phyloP scores from a whole-genome alignment of 2,888 invertebrate genomes.

The Phoenoteleia sp. region DNA sequence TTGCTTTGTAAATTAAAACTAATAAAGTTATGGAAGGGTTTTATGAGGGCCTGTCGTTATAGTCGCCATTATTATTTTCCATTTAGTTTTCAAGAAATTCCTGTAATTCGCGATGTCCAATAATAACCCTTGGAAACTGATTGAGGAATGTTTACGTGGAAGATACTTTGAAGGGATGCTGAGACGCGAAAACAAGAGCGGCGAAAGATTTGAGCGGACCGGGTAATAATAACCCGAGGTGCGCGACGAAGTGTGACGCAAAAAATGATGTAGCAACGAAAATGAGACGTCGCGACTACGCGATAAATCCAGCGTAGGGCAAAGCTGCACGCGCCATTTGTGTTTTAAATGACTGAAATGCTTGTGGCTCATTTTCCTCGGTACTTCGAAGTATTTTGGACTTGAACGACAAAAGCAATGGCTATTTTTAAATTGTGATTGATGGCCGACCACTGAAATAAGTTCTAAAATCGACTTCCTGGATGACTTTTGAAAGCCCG shows the following conservation, averaged over 20 bases:
- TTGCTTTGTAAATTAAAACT: conserved; percentile 37
- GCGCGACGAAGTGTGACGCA: conserved; percentile 5
- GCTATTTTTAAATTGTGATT: conserved; percentile 28
- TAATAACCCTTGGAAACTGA: too few species aligned
- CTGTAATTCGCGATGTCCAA: too few species aligned
- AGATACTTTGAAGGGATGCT: too few species aligned
- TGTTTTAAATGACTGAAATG: conserved; percentile 38
- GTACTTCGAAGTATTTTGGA: conserved; percentile 37
- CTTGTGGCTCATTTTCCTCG: conserved; percentile 14
- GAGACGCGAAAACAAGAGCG: too few species aligned
- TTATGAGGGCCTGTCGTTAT: neutral
- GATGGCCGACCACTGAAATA: conserved; percentile 2
- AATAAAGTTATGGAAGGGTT: conserved; percentile 5
- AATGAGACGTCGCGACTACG: conserved; percentile 18
- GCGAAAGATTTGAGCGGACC: too few species aligned
- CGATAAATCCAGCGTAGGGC: conserved; percentile 32
- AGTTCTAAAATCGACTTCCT: conserved; percentile 7
- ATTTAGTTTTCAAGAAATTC: too few species aligned
- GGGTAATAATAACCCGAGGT: neutral
- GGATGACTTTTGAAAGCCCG: neutral
- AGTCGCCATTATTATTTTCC: neutral
- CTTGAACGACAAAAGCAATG: conserved; percentile 10
- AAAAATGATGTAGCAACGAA: conserved; percentile 11
- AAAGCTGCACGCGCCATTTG: conserved; percentile 34
- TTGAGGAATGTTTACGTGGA: too few species aligned